Percentiles rank a stretch among this genome's conserved stretches.
These are phyloP conservation scores for Hyperoplus lanceolatus DNA, from an alignment of 2,797 vertebrate species.

Conservation along the genomic window DNA sequence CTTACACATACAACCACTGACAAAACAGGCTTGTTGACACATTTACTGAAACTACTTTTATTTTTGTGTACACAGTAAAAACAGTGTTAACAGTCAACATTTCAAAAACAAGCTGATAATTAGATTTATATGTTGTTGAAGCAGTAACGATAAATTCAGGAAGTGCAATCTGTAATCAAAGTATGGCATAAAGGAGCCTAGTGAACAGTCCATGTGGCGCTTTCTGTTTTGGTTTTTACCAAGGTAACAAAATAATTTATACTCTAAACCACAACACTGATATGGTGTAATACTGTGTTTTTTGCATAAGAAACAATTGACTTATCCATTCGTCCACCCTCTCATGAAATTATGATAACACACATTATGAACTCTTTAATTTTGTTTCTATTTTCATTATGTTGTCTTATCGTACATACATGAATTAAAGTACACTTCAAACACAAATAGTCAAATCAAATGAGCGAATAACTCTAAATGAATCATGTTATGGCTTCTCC, in stretches of 20 bases:
- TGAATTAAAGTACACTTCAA: constrained; percentile 31
- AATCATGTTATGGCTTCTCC: constrained; percentile 14
- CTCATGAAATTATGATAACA: constrained; percentile 7
- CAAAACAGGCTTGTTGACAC: background rate
- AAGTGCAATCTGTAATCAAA: constrained; percentile 45
- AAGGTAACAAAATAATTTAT: constrained; percentile 51
- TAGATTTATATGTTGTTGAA: constrained; percentile 41
- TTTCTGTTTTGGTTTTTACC: constrained; percentile 57
- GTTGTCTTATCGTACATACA: background rate
- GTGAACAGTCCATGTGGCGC: constrained; percentile 1
- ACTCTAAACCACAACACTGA: constrained; percentile 11
- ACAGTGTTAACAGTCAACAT: constrained; percentile 48
- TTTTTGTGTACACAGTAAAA: constrained; percentile 68
- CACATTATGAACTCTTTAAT: constrained; percentile 1
- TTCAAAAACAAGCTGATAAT: constrained; percentile 45
- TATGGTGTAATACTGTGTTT: constrained; percentile 43
- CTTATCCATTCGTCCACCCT: constrained; percentile 8
- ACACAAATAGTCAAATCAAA: constrained; percentile 36
- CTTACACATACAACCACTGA: no score
- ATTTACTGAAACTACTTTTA: constrained; percentile 65
- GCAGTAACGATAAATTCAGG: constrained; percentile 47
- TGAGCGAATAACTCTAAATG: constrained; percentile 2
- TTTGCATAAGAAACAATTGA: constrained; percentile 8
- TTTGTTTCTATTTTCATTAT: constrained; percentile 6
- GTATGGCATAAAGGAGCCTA: constrained; percentile 43